Evolutionary conservation across 2,797 vertebrate genomes (phyloP).

Genomic region (Valencia hispanica): DNA sequence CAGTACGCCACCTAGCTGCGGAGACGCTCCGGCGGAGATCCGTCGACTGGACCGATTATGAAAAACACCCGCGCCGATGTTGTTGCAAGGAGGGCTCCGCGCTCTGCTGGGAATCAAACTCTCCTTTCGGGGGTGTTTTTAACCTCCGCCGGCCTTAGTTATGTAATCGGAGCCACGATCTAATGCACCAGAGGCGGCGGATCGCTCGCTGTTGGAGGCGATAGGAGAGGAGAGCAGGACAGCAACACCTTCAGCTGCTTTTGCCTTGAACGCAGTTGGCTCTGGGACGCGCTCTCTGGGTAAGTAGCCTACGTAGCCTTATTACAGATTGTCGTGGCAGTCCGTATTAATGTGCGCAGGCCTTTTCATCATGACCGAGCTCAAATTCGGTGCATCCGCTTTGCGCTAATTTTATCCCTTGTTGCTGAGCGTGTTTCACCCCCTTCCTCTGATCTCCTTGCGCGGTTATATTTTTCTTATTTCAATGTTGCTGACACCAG

Average conservation of each 20-base stretch:
- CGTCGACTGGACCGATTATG: slow-evolving; percentile 72
- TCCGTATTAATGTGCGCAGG: slow-evolving; percentile 66
- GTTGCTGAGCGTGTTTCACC: slow-evolving; percentile 65
- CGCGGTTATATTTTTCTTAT: slow-evolving; percentile 73
- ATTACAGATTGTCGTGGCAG: slow-evolving; percentile 74
- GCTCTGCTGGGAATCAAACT: slow-evolving; percentile 68
- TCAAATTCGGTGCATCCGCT: slow-evolving; percentile 63
- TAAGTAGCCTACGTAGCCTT: slow-evolving; percentile 80
- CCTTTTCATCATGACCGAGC: slow-evolving; percentile 66
- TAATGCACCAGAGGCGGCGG: slow-evolving; percentile 63
- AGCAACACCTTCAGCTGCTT: slow-evolving; percentile 66
- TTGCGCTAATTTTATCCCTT: slow-evolving; percentile 78
- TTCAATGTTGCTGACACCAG: slow-evolving; percentile 76
- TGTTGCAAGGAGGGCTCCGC: slow-evolving; percentile 68
- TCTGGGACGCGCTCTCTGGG: slow-evolving; percentile 76
- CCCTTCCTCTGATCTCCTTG: slow-evolving; percentile 32
- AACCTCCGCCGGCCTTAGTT: slow-evolving; percentile 63
- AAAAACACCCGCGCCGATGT: slow-evolving; percentile 82
- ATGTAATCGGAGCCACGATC: slow-evolving; percentile 71
- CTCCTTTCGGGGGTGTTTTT: slow-evolving; percentile 64
- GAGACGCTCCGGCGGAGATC: slow-evolving; percentile 64
- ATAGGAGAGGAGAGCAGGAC: slow-evolving; percentile 51
- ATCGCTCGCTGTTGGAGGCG: slow-evolving; percentile 53
- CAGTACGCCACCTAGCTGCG: slow-evolving; percentile 79
- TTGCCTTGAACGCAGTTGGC: slow-evolving; percentile 71